phyloP scores from a whole-genome alignment of 2,113 vertebrate species.

The Toxotes jaculatrix region DNA sequence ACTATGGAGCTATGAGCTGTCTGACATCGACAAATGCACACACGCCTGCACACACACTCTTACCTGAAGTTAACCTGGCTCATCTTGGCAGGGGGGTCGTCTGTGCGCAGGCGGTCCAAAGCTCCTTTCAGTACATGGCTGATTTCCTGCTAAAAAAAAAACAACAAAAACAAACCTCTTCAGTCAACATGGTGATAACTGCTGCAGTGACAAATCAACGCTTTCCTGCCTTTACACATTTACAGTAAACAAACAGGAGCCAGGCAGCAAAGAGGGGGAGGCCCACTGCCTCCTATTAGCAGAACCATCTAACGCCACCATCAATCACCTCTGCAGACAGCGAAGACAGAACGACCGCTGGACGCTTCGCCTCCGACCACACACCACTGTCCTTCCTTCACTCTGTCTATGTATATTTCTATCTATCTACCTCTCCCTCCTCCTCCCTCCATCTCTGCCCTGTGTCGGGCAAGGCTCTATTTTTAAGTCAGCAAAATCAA shows the following conservation, averaged over 20 bases:
- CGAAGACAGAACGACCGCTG: slow-evolving; percentile 29
- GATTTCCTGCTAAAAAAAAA: slow-evolving; percentile 56
- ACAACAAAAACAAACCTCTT: neutral
- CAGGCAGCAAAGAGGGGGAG: slow-evolving; percentile 2
- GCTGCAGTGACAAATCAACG: slow-evolving; percentile 2
- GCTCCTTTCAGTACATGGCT: slow-evolving; percentile 62
- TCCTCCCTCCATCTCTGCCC: slow-evolving; percentile 36
- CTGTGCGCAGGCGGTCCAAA: slow-evolving; percentile 49
- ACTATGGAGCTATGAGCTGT: neutral
- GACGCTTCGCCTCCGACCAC: slow-evolving; percentile 25
- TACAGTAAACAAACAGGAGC: slow-evolving; percentile 5
- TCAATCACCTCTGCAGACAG: slow-evolving; percentile 69
- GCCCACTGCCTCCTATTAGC: slow-evolving; percentile 50
- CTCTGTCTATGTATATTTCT: slow-evolving; percentile 45
- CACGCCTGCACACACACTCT: slow-evolving; percentile 18
- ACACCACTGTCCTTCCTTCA: slow-evolving; percentile 39
- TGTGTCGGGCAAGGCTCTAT: slow-evolving; percentile 62
- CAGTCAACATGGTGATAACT: neutral
- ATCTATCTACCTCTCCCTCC: slow-evolving; percentile 50
- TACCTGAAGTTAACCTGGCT: slow-evolving; percentile 66
- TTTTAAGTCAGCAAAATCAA: slow-evolving; percentile 61
- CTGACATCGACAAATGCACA: neutral
- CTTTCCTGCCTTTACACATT: neutral
- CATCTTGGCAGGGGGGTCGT: slow-evolving; percentile 62
- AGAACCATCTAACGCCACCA: slow-evolving; percentile 31